Evolutionary conservation across 2,113 vertebrate genomes (phyloP).

Genomic region (Ascaphus truei): DNA sequence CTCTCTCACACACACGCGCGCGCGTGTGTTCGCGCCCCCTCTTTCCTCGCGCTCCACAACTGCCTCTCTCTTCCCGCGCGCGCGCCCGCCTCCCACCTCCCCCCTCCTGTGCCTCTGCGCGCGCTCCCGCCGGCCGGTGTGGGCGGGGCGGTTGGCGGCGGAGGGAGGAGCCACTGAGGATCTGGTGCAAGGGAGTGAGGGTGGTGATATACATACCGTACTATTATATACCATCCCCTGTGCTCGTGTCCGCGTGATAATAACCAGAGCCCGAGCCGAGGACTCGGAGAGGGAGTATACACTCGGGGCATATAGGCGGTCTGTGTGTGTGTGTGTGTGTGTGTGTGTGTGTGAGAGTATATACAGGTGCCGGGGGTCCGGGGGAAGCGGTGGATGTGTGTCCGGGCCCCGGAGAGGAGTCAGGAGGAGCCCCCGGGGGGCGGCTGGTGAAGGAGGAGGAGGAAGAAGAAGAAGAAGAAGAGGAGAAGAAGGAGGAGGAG

Average conservation of each 20-base stretch:
- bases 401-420: background rate
- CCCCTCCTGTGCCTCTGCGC: background rate
- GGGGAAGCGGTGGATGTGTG: background rate
- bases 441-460: too few relatives aligned
- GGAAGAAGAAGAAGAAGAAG: background rate
- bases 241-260: background rate
- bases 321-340: background rate
- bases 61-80: background rate
- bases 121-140: background rate
- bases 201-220: background rate
- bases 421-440: background rate
- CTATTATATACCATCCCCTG: background rate
- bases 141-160: too few relatives aligned
- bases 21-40: background rate
- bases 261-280: background rate
- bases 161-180: background rate
- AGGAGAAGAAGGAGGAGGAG: too few relatives aligned
- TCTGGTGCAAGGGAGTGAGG: background rate
- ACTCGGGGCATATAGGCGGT: background rate
- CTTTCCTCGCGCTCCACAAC: background rate
- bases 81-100: background rate
- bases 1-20: too few relatives aligned
- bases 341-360: background rate
- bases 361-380: background rate
- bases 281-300: background rate